phyloP scores from a whole-genome alignment of 2,113 vertebrate genomes.

The Cynopterus brachyotis region DNA sequence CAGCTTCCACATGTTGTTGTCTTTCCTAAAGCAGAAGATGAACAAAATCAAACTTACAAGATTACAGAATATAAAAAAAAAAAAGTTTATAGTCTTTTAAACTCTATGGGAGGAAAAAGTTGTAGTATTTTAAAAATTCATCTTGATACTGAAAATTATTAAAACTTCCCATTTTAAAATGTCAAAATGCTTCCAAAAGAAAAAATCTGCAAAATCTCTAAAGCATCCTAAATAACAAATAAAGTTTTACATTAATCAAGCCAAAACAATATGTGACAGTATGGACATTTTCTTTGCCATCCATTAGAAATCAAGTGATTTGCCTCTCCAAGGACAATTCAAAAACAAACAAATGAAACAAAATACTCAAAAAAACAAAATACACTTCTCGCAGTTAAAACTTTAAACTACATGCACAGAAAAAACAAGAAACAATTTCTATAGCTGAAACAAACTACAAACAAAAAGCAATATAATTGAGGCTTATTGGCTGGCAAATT shows the following conservation, averaged over 20 bases:
- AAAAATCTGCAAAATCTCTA: conserved; percentile 62
- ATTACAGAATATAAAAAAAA: background rate
- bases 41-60: conserved; percentile 31
- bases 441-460: background rate
- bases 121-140: background rate
- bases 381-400: background rate
- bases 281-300: conserved; percentile 34
- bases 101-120: conserved; percentile 20
- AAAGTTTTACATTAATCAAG: background rate
- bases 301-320: conserved; percentile 31
- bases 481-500: background rate
- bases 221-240: conserved; percentile 36
- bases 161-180: conserved; percentile 15
- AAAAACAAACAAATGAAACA: background rate
- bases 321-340: background rate
- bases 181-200: conserved; percentile 38
- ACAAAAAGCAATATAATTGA: conserved; percentile 3
- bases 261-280: conserved; percentile 10
- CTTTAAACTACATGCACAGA: background rate
- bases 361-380: background rate
- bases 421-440: background rate
- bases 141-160: conserved; percentile 52
- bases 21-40: conserved; percentile 88
- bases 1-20: conserved; percentile 85
- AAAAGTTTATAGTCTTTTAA: conserved; percentile 16